These are phyloP conservation scores for Sphaerodactylus townsendi DNA, from an alignment of 2,113 vertebrate species.

Conservation along the genomic window DNA sequence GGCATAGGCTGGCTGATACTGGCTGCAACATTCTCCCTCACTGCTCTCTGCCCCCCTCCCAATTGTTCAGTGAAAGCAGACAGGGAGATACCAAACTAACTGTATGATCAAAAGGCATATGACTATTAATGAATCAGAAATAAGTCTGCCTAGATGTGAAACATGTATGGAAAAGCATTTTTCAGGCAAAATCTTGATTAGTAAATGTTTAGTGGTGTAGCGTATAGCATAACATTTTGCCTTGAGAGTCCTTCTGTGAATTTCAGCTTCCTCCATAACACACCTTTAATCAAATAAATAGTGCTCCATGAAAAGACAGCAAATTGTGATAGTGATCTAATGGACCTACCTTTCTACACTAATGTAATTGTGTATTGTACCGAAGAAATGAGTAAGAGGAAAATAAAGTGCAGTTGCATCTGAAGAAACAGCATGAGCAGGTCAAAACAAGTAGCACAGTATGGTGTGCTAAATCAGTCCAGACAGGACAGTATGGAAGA, in stretches of 20 bases:
- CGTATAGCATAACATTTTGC: neutral
- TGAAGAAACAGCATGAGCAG: neutral
- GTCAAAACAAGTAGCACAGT: slow-evolving; percentile 3
- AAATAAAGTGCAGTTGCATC: slow-evolving; percentile 12
- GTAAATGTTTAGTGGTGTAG: neutral
- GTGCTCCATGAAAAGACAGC: neutral
- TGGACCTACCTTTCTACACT: neutral
- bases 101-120: too few relatives aligned
- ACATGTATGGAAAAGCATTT: too few relatives aligned
- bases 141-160: too few relatives aligned
- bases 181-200: too few relatives aligned
- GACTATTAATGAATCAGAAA: too few relatives aligned
- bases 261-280: neutral
- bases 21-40: too few relatives aligned
- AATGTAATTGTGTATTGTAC: neutral
- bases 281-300: neutral
- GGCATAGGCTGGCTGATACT: too few relatives aligned
- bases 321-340: neutral
- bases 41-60: too few relatives aligned
- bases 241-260: neutral
- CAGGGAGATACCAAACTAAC: too few relatives aligned
- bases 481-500: slow-evolving; percentile 5
- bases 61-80: too few relatives aligned
- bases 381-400: neutral
- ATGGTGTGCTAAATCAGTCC: slow-evolving; percentile 12